These are phyloP conservation scores for Cavia porcellus DNA, from an alignment of 2,113 vertebrate genomes.

Conservation along the genomic window DNA sequence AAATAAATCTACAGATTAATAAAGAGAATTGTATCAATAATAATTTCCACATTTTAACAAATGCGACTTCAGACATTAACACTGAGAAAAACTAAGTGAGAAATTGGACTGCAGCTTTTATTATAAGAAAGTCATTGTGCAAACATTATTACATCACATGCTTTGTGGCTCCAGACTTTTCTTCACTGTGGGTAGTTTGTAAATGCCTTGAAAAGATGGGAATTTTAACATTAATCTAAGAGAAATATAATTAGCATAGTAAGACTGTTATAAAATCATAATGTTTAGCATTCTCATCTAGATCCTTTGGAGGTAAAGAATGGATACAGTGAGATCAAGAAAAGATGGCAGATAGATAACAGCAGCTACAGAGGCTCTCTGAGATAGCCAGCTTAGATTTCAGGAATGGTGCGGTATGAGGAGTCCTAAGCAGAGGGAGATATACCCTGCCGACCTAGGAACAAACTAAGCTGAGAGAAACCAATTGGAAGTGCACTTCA, in stretches of 20 bases:
- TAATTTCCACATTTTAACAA: conserved; percentile 16
- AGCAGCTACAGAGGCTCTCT: no score
- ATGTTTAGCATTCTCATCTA: neutral
- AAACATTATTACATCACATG: neutral
- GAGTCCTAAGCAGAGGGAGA: no score
- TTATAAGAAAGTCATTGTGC: neutral
- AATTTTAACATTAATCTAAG: conserved; percentile 33
- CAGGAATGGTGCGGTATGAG: no score
- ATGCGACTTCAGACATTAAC: neutral
- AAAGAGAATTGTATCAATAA: neutral
- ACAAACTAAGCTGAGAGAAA: no score
- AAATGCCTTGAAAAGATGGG: neutral
- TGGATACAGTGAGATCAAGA: neutral
- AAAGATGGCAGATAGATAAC: no score
- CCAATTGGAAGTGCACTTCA: no score
- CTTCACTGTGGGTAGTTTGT: neutral
- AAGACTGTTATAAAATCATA: neutral
- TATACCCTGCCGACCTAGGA: no score
- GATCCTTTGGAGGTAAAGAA: neutral
- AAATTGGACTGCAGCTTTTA: neutral
- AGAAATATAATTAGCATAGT: conserved; percentile 16
- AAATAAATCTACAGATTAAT: neutral
- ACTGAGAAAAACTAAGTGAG: neutral
- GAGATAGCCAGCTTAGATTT: no score
- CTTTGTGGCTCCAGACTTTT: neutral